phyloP scores from a whole-genome alignment of 2,113 vertebrate species.

The Chlamydotis undulata region DNA sequence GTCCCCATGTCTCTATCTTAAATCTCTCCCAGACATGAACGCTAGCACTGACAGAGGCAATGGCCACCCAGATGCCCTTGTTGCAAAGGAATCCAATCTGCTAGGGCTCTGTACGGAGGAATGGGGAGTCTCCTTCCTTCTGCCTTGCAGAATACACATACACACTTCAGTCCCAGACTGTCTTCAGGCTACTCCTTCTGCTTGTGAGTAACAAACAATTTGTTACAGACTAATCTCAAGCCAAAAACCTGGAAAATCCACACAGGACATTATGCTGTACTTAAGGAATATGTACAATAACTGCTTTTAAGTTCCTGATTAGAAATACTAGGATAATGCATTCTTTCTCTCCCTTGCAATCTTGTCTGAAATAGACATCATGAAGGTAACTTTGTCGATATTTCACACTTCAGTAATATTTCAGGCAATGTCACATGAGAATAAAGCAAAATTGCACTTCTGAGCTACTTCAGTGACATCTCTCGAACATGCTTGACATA shows the following conservation, averaged over 20 bases:
- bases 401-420: constrained; percentile 26
- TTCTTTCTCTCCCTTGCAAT: neutral
- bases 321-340: neutral
- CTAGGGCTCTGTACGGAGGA: neutral
- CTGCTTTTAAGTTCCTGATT: neutral
- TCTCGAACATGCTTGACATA: neutral
- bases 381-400: neutral
- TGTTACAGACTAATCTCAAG: fast-evolving
- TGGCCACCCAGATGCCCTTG: neutral
- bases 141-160: neutral
- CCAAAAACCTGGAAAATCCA: neutral
- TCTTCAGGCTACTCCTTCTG: neutral
- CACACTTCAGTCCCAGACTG: neutral
- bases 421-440: neutral
- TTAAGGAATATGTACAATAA: neutral
- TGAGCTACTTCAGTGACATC: neutral
- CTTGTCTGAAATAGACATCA: neutral
- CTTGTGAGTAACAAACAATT: neutral
- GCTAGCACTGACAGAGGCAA: neutral
- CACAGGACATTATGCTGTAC: neutral
- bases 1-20: neutral
- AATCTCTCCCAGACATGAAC: neutral
- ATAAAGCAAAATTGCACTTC: constrained; percentile 23
- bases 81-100: neutral
- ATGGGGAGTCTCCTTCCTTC: neutral